Percentiles rank a stretch among this genome's conserved stretches.
Conservation (phyloP, 2,888 invertebrate species). For the Frankliniella fusca region DNA sequence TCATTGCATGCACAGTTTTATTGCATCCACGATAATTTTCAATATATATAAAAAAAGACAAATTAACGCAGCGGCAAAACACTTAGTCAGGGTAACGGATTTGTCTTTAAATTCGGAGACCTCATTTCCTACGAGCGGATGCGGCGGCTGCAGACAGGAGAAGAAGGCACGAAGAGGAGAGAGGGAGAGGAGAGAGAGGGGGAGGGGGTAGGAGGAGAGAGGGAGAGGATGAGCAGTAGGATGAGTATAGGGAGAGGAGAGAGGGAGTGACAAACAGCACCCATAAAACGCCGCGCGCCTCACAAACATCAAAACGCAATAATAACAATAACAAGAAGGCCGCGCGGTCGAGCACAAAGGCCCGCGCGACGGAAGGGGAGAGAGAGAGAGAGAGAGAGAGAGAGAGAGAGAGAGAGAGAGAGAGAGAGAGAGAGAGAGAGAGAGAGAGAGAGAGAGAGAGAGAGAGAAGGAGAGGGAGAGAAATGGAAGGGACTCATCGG, state of each 20-base stretch:
- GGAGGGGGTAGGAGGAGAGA: not conserved
- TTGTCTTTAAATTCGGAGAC: too few species aligned
- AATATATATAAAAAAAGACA: too few species aligned
- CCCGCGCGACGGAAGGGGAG: not conserved
- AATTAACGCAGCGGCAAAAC: too few species aligned
- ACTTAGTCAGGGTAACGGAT: too few species aligned
- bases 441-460: not conserved
- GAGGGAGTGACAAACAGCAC: constrained; percentile 5
- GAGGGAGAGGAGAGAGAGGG: not conserved
- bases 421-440: not conserved
- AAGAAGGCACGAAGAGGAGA: not conserved
- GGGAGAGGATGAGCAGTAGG: not conserved
- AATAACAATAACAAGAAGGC: constrained; percentile 19
- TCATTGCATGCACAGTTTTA: too few species aligned
- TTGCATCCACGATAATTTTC: too few species aligned
- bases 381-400: not conserved
- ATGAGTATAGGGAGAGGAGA: not conserved
- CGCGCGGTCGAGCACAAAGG: not conserved
- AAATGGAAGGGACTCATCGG: not conserved
- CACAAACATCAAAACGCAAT: constrained; percentile 17
- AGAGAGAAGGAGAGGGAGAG: not conserved
- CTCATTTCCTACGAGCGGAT: not conserved
- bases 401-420: not conserved
- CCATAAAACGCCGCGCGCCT: constrained; percentile 10
- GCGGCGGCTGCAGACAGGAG: not conserved